Percentiles rank a stretch among this genome's conserved stretches.
Evolutionary conservation across 2,113 vertebrate species (phyloP).

Genomic region (Pseudorasbora parva): DNA sequence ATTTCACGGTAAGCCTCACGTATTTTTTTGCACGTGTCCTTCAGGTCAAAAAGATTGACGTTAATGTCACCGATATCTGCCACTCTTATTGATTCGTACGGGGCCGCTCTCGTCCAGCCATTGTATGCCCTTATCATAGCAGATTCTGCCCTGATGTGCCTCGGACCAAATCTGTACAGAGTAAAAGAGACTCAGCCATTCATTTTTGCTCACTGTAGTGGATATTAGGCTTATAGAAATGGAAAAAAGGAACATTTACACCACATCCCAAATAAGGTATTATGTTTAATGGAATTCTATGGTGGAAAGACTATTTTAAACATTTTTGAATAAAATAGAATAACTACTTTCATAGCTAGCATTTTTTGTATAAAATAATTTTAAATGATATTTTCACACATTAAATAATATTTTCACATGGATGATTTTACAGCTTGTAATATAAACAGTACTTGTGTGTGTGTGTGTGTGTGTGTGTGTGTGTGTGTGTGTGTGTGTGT

Average conservation of each 20-base stretch:
- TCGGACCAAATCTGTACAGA: slow-evolving; percentile 84
- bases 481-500: too few relatives aligned
- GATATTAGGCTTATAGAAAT: too few relatives aligned
- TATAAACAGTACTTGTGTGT: too few relatives aligned
- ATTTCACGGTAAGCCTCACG: slow-evolving; percentile 79
- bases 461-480: too few relatives aligned
- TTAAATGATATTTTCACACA: too few relatives aligned
- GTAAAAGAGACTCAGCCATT: background rate
- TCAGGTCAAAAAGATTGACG: slow-evolving; percentile 87
- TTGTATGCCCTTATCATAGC: slow-evolving; percentile 79
- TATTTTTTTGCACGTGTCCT: slow-evolving; percentile 86
- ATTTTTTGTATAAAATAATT: too few relatives aligned
- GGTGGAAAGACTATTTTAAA: too few relatives aligned
- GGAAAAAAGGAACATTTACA: background rate
- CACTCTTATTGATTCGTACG: slow-evolving; percentile 84
- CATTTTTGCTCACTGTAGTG: background rate
- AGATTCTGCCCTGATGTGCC: slow-evolving; percentile 87
- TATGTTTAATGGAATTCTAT: too few relatives aligned
- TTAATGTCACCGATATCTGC: slow-evolving; percentile 90
- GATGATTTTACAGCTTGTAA: too few relatives aligned
- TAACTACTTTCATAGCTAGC: too few relatives aligned
- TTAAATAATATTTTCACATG: too few relatives aligned
- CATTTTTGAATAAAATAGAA: background rate
- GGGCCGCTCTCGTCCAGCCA: slow-evolving; percentile 79
- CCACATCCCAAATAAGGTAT: background rate